phyloP scores from a whole-genome alignment of 2,888 invertebrate species.

The Eilema sororculum region DNA sequence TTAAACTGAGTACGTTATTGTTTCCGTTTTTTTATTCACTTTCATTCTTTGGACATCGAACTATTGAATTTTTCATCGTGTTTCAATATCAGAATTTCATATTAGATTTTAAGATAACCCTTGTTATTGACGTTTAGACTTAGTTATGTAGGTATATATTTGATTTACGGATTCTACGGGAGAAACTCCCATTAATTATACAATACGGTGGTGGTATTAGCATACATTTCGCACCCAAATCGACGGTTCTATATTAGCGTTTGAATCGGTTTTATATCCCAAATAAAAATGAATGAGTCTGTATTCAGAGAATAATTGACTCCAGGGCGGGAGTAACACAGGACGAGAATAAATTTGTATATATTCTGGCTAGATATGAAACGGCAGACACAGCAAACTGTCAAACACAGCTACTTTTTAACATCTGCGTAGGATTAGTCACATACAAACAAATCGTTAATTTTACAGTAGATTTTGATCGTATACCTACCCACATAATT shows the following conservation, averaged over 20 bases:
- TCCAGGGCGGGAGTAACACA: slow-evolving; percentile 46
- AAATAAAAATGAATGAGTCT: slow-evolving; percentile 79
- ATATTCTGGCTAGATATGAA: slow-evolving; percentile 38
- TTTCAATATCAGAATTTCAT: slow-evolving; percentile 73
- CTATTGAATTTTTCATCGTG: slow-evolving; percentile 84
- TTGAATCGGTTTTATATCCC: slow-evolving; percentile 76
- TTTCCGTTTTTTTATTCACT: slow-evolving; percentile 81
- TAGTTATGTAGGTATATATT: slow-evolving; percentile 54
- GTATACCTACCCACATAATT: slow-evolving; percentile 48
- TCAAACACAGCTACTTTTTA: slow-evolving; percentile 26
- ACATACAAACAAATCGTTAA: slow-evolving; percentile 54
- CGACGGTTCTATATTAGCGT: slow-evolving; percentile 71
- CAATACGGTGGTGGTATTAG: slow-evolving; percentile 69
- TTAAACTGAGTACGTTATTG: slow-evolving; percentile 78
- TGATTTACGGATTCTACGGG: slow-evolving; percentile 68
- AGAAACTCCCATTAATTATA: slow-evolving; percentile 82
- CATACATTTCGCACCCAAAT: slow-evolving; percentile 79
- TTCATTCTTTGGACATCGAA: slow-evolving; percentile 72
- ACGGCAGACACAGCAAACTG: slow-evolving; percentile 20
- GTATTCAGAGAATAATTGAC: slow-evolving; percentile 62
- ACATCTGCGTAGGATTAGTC: slow-evolving; percentile 48
- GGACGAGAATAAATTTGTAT: slow-evolving; percentile 51
- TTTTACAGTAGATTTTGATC: slow-evolving; percentile 52
- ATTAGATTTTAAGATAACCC: slow-evolving; percentile 67
- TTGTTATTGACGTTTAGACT: slow-evolving; percentile 64